Evolutionary conservation across 2,888 invertebrate species (phyloP).

Genomic region (Plagodis pulveraria): DNA sequence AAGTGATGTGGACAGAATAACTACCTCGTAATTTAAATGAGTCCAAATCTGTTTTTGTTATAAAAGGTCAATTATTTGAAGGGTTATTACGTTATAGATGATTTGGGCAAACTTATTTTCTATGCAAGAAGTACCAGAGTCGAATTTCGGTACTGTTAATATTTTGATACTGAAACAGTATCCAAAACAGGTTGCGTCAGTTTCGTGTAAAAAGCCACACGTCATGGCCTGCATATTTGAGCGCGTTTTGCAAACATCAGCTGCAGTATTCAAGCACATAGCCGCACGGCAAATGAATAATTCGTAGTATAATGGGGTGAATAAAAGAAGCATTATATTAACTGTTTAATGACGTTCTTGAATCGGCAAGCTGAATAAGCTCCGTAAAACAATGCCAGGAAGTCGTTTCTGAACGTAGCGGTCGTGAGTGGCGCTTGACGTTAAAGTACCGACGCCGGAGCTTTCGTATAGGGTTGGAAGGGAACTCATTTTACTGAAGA

Average conservation of each 20-base stretch:
- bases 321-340: constrained; percentile 42
- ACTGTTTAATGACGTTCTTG: constrained; percentile 44
- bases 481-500: background rate
- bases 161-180: background rate
- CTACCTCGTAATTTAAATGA: no score
- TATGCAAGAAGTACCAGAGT: background rate
- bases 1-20: no score
- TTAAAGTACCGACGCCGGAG: background rate
- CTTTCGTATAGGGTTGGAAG: background rate
- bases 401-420: constrained; percentile 34
- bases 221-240: constrained; percentile 7
- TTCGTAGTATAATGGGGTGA: constrained; percentile 34
- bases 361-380: constrained; percentile 53
- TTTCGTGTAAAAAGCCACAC: constrained; percentile 10
- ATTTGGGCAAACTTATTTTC: no score
- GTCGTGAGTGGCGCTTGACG: constrained; percentile 13
- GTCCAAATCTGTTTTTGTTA: no score
- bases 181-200: constrained; percentile 11
- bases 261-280: constrained; percentile 2
- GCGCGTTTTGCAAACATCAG: constrained; percentile 15
- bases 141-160: background rate
- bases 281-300: constrained; percentile 35
- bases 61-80: no score
- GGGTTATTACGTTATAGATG: no score
- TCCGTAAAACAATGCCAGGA: constrained; percentile 62